These are phyloP conservation scores for Stenurella melanura DNA, from an alignment of 2,888 invertebrate genomes.

Conservation along the genomic window DNA sequence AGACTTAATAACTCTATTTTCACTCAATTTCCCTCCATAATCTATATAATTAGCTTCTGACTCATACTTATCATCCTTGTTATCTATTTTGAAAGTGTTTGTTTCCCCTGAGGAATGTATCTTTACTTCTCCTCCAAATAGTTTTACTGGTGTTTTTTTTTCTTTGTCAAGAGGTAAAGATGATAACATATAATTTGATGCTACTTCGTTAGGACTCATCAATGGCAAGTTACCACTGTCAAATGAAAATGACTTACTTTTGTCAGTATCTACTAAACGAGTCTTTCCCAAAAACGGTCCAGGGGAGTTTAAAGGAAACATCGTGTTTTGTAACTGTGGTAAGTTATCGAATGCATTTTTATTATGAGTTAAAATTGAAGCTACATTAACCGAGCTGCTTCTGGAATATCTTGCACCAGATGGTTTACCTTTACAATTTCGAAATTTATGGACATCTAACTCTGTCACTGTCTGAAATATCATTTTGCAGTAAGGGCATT, in stretches of 20 bases:
- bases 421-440: conserved; percentile 84
- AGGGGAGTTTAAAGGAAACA: conserved; percentile 84
- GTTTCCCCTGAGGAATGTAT: conserved; percentile 83
- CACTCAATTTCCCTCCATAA: conserved; percentile 69
- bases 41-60: conserved; percentile 60
- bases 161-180: conserved; percentile 65
- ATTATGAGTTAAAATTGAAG: conserved; percentile 72
- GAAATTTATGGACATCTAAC: conserved; percentile 85
- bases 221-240: conserved; percentile 65
- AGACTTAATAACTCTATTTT: conserved; percentile 84
- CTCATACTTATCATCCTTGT: conserved; percentile 64
- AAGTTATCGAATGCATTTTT: conserved; percentile 72
- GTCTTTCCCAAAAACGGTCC: conserved; percentile 90
- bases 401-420: conserved; percentile 69
- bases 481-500: conserved; percentile 86
- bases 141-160: conserved; percentile 75
- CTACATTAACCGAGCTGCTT: conserved; percentile 73
- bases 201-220: conserved; percentile 49
- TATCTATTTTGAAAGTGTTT: conserved; percentile 74
- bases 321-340: conserved; percentile 69
- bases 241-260: conserved; percentile 72
- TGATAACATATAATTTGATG: conserved; percentile 64
- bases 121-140: conserved; percentile 88
- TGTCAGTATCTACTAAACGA: conserved; percentile 81
- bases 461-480: conserved; percentile 88